Conservation (phyloP, 2,113 vertebrate species). For the Salvator merianae region DNA sequence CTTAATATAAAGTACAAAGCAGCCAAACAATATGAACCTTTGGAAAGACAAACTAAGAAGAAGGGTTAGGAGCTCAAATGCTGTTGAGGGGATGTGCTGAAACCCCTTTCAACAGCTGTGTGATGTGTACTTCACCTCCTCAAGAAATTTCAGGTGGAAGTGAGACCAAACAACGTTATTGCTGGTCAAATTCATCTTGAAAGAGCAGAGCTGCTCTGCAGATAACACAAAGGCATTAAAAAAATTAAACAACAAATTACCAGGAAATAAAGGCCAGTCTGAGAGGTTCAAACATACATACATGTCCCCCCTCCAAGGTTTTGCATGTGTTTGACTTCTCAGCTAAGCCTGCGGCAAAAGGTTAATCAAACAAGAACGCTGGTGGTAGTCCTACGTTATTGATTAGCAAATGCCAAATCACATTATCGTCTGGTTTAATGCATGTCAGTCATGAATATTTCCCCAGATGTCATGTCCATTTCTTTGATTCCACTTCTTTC, state of each 20-base stretch:
- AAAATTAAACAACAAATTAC: too few relatives aligned
- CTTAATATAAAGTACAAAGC: constrained; percentile 73
- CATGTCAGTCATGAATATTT: constrained; percentile 56
- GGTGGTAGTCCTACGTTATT: constrained; percentile 51
- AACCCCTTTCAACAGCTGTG: constrained; percentile 77
- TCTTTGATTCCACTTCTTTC: not conserved
- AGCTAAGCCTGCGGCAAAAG: constrained; percentile 36
- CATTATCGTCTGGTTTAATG: constrained; percentile 48
- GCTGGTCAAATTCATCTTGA: constrained; percentile 13
- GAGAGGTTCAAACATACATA: not conserved
- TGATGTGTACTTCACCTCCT: constrained; percentile 81
- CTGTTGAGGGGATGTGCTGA: constrained; percentile 78
- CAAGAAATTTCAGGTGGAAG: constrained; percentile 77
- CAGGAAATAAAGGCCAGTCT: constrained; percentile 1
- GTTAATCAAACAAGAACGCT: constrained; percentile 42
- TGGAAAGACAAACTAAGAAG: not conserved
- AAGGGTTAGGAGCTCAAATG: constrained; percentile 77
- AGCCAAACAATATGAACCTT: constrained; percentile 75
- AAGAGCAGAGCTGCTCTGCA: constrained; percentile 54
- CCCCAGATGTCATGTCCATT: constrained; percentile 37
- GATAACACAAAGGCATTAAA: constrained; percentile 43
- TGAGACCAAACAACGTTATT: constrained; percentile 69
- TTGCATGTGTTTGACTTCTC: constrained; percentile 53
- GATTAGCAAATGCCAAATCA: constrained; percentile 63
- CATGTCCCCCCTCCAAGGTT: not conserved